Conservation (phyloP, 2,888 invertebrate genomes). For the Epistrophella euchroma region DNA sequence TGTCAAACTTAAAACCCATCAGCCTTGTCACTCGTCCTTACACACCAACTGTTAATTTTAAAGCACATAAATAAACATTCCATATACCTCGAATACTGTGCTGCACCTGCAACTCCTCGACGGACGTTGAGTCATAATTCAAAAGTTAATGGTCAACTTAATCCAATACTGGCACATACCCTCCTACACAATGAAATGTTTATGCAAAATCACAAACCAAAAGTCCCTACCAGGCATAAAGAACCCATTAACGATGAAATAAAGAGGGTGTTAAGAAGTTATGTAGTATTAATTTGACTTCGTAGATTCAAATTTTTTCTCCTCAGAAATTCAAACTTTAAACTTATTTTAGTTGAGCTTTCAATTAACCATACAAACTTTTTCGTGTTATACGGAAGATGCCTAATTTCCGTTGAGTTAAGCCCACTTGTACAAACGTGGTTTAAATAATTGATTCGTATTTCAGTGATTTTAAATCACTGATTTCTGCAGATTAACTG, state of each 20-base stretch:
- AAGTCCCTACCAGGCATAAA: background rate
- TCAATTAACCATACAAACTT: too few species aligned
- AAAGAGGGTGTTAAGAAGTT: background rate
- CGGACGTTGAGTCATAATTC: constrained; percentile 53
- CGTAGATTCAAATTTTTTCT: background rate
- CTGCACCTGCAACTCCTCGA: constrained; percentile 68
- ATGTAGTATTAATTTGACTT: background rate
- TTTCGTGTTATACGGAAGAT: too few species aligned
- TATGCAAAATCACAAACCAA: constrained; percentile 44
- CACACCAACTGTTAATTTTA: constrained; percentile 25
- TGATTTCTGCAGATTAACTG: too few species aligned
- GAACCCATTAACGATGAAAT: background rate
- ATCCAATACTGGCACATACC: constrained; percentile 44
- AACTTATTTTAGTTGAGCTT: too few species aligned
- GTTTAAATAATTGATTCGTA: too few species aligned
- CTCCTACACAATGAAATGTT: background rate
- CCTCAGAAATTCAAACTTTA: too few species aligned
- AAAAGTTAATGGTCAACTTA: constrained; percentile 71
- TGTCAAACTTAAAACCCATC: background rate
- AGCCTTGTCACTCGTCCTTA: background rate
- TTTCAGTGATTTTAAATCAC: too few species aligned
- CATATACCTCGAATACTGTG: constrained; percentile 34
- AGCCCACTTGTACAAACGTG: too few species aligned
- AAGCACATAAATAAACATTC: constrained; percentile 47
- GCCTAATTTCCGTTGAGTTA: too few species aligned